Percentiles rank a stretch among this genome's conserved stretches.
Evolutionary conservation across 2,888 invertebrate genomes (phyloP).

Genomic region (Pseudolycoriella hygida): DNA sequence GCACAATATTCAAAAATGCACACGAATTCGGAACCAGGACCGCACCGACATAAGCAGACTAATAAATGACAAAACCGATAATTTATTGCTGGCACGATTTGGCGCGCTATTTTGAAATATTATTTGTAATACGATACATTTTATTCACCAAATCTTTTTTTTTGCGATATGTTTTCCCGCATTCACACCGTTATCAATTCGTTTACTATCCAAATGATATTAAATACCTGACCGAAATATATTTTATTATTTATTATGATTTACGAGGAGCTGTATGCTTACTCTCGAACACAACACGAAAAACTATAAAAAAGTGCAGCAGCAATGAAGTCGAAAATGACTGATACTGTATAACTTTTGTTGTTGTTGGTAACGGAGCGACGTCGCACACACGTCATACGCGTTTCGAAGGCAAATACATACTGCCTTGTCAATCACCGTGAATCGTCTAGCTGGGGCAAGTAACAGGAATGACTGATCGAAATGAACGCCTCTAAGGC

Average conservation of each 20-base stretch:
- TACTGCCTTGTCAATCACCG: slow-evolving; percentile 30
- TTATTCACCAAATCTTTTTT: background rate
- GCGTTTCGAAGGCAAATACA: slow-evolving; percentile 33
- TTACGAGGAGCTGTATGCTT: background rate
- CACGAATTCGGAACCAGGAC: background rate
- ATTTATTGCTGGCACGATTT: slow-evolving; percentile 11
- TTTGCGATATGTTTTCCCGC: background rate
- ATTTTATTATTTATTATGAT: no score
- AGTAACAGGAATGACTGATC: slow-evolving; percentile 26
- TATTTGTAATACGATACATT: slow-evolving; percentile 1
- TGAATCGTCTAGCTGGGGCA: slow-evolving; percentile 23
- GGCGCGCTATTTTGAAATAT: slow-evolving; percentile 13
- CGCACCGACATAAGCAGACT: background rate
- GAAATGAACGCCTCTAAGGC: slow-evolving; percentile 25
- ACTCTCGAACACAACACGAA: background rate
- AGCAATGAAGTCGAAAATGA: no score
- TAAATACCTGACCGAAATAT: no score
- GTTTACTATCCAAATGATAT: no score
- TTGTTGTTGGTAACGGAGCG: slow-evolving; percentile 7
- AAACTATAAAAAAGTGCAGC: slow-evolving; percentile 2
- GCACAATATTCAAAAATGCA: no score
- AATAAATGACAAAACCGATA: background rate
- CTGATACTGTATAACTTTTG: no score
- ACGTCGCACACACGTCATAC: slow-evolving; percentile 26
- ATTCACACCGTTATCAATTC: no score